phyloP scores from a whole-genome alignment of 2,888 invertebrate species.

The Harmothoe impar region DNA sequence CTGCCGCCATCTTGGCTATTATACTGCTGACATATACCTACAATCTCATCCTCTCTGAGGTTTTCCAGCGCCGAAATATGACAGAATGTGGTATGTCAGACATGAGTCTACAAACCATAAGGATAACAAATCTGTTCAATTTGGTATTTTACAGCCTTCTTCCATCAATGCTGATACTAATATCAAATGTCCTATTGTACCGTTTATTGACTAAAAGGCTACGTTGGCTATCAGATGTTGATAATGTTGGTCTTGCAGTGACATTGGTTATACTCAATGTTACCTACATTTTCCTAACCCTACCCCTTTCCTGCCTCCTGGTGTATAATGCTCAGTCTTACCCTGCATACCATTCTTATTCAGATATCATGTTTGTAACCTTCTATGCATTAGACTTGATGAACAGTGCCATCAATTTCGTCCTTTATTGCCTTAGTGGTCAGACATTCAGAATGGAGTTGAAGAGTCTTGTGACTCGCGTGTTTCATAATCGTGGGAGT shows the following conservation, averaged over 20 bases:
- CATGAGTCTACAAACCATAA: background rate
- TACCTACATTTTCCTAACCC: background rate
- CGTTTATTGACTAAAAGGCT: background rate
- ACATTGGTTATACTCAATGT: background rate
- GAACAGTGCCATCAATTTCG: conserved; percentile 28
- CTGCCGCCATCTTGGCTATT: background rate
- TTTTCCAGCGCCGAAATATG: too few species aligned
- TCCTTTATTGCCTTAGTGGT: conserved; percentile 10
- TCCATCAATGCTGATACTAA: background rate
- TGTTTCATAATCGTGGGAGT: background rate
- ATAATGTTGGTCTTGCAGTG: background rate
- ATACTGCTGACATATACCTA: background rate
- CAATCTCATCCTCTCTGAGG: background rate
- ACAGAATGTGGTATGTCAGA: background rate
- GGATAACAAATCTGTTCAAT: background rate
- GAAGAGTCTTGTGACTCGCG: background rate
- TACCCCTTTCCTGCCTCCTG: background rate
- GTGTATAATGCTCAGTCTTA: background rate
- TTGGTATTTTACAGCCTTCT: conserved; percentile 1
- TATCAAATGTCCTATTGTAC: background rate
- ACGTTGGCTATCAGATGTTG: background rate
- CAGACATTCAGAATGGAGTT: background rate
- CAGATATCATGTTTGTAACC: background rate
- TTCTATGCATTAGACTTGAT: background rate
- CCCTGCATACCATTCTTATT: background rate